A percentile compares a stretch with the other conserved stretches of the same genome.
Evolutionary conservation across 2,797 vertebrate species (phyloP).

Genomic region (Ataeniobius toweri): DNA sequence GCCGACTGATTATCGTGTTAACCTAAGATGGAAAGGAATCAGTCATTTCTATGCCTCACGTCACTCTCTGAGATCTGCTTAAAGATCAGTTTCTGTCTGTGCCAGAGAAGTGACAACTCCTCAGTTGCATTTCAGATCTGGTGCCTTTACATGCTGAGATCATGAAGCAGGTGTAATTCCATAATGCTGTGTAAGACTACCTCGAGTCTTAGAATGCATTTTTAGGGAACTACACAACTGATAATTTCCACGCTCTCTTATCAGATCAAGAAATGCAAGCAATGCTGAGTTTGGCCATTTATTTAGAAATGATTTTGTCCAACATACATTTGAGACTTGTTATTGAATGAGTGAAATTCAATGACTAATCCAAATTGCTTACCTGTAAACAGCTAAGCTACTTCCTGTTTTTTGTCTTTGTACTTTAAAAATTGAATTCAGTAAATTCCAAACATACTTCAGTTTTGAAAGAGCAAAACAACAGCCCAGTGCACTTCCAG

Average conservation of each 20-base stretch:
- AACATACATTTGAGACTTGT: not conserved
- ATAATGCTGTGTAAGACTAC: not conserved
- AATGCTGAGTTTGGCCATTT: not conserved
- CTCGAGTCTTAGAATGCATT: not conserved
- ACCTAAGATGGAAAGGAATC: conserved; percentile 27
- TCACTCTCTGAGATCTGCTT: conserved; percentile 15
- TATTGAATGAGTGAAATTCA: conserved; percentile 6
- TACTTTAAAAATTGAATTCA: conserved; percentile 5
- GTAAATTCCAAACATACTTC: conserved; percentile 1
- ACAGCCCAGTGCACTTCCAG: not conserved
- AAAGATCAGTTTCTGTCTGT: conserved; percentile 38
- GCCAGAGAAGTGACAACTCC: conserved; percentile 19
- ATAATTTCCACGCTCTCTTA: not conserved
- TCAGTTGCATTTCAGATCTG: not conserved
- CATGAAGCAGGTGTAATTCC: not conserved
- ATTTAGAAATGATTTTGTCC: not conserved
- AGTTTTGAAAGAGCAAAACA: not conserved
- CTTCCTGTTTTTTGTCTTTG: not conserved
- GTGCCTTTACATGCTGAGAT: not conserved
- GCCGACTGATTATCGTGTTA: conserved; percentile 38
- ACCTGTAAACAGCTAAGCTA: not conserved
- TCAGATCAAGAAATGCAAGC: not conserved
- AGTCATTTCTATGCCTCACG: conserved; percentile 6
- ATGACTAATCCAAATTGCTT: not conserved
- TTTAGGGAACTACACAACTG: not conserved